Percentiles rank a stretch among this genome's conserved stretches.
Conservation (phyloP, 2,888 invertebrate genomes). For the Mactromeris polynyma region DNA sequence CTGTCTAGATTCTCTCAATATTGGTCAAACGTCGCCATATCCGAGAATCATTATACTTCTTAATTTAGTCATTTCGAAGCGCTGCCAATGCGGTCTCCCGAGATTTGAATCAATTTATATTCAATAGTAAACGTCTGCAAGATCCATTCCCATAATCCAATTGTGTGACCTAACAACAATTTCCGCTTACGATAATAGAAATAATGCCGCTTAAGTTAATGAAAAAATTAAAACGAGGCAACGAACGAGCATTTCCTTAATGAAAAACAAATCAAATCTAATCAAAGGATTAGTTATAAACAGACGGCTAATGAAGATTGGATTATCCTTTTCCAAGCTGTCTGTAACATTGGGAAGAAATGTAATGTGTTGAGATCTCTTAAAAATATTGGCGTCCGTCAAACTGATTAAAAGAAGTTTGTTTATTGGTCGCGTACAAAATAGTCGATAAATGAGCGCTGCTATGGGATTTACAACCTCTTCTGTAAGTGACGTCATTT, state of each 20-base stretch:
- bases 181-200: slow-evolving; percentile 60
- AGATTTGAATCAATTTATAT: slow-evolving; percentile 3
- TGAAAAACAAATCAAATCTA: slow-evolving; percentile 51
- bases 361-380: background rate
- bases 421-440: background rate
- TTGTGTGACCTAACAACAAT: slow-evolving; percentile 53
- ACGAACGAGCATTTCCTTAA: slow-evolving; percentile 45
- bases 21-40: background rate
- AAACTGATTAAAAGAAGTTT: background rate
- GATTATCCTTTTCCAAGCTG: background rate
- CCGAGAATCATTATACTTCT: background rate
- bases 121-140: background rate
- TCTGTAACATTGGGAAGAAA: background rate
- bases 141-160: slow-evolving; percentile 51
- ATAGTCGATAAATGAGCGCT: background rate
- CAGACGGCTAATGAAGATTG: slow-evolving; percentile 19
- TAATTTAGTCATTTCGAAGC: slow-evolving; percentile 16
- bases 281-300: slow-evolving; percentile 23
- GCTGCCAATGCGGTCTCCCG: background rate
- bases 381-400: background rate
- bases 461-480: too few species aligned
- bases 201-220: slow-evolving; percentile 62
- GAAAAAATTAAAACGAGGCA: slow-evolving; percentile 47
- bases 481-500: too few species aligned
- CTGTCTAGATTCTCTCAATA: background rate